A percentile compares a stretch with the other conserved stretches of the same genome.
Evolutionary conservation across 2,113 vertebrate genomes (phyloP).

Genomic region (Hemiprocne comata): DNA sequence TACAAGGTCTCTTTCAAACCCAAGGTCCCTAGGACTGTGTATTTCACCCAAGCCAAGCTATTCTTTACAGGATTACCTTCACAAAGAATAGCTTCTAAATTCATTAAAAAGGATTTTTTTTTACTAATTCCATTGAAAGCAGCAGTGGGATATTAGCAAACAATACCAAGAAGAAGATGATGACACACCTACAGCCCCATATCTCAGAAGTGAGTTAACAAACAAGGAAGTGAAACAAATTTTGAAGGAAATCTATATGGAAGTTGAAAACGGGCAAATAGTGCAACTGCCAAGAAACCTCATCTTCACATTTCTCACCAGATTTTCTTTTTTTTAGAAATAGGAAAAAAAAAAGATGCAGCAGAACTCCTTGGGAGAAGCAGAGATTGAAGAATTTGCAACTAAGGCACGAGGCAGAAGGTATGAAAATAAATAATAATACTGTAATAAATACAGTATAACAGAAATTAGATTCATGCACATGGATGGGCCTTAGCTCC

Average conservation of each 20-base stretch:
- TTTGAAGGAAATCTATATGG: neutral
- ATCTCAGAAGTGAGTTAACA: neutral
- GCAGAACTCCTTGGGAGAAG: neutral
- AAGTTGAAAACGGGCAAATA: neutral
- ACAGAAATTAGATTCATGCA: neutral
- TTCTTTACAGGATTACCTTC: neutral
- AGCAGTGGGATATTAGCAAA: neutral
- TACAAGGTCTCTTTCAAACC: neutral
- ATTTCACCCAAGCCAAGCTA: neutral
- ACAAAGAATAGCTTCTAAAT: neutral
- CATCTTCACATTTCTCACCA: neutral
- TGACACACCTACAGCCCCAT: neutral
- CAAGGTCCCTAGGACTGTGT: neutral
- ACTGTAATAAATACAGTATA: neutral
- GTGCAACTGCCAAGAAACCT: neutral
- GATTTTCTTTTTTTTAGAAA: neutral
- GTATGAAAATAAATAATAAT: neutral
- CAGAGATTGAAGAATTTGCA: neutral
- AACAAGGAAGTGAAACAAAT: neutral
- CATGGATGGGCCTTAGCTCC: neutral
- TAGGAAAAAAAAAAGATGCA: neutral
- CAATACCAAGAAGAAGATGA: neutral
- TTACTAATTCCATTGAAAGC: neutral
- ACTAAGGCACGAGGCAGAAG: neutral
- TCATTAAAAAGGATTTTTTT: constrained; percentile 22